Conservation (phyloP, 2,113 vertebrate species). For the Leptobrachium leishanense region DNA sequence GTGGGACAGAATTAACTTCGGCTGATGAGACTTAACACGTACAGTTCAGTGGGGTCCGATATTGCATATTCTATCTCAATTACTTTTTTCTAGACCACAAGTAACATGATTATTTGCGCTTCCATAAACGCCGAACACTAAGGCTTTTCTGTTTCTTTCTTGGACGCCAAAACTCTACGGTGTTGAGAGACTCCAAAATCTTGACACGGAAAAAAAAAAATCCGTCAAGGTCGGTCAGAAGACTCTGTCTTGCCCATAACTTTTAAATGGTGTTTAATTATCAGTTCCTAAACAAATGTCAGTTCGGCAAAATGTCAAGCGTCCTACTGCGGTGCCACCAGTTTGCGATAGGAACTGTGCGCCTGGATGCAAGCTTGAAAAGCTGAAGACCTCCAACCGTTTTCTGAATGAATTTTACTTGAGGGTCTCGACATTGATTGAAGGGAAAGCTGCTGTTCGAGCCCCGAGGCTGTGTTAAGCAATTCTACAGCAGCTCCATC, state of each 20-base stretch:
- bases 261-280: constrained; percentile 67
- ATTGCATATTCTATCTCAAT: background rate
- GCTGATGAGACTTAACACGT: background rate
- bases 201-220: constrained; percentile 39
- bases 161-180: background rate
- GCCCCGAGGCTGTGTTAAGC: constrained; percentile 61
- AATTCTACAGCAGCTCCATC: constrained; percentile 58
- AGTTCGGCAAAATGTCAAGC: constrained; percentile 60
- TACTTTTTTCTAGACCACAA: background rate
- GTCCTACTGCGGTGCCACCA: constrained; percentile 59
- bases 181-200: constrained; percentile 15
- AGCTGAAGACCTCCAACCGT: constrained; percentile 63
- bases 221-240: constrained; percentile 53
- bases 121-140: background rate
- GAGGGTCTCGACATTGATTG: constrained; percentile 64
- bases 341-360: constrained; percentile 58
- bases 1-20: background rate
- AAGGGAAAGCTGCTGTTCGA: constrained; percentile 64
- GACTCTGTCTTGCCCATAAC: constrained; percentile 41
- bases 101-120: constrained; percentile 5
- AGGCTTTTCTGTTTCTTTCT: background rate
- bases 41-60: background rate
- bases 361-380: constrained; percentile 57
- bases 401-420: constrained; percentile 66
- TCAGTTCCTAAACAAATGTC: constrained; percentile 58